Evolutionary conservation across 2,888 invertebrate genomes (phyloP).

Genomic region (Lasioglossum marginatum): DNA sequence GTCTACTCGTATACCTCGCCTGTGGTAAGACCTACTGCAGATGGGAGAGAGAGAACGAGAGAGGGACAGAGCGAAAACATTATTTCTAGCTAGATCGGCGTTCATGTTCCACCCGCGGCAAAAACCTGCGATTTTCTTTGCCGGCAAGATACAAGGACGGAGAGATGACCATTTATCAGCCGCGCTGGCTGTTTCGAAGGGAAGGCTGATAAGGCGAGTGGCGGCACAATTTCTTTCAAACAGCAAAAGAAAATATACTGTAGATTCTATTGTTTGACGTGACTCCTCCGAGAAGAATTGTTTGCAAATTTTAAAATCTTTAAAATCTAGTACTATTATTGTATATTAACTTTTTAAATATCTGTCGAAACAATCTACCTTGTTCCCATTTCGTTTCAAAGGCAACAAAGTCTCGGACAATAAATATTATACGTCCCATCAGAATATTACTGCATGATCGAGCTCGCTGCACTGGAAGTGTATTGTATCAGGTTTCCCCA

Average conservation of each 20-base stretch:
- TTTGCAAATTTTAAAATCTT: neutral
- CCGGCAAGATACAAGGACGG: conserved; percentile 42
- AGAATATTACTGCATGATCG: neutral
- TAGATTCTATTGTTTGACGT: neutral
- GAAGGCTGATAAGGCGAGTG: conserved; percentile 59
- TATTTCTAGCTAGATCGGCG: conserved; percentile 18
- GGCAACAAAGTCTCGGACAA: neutral
- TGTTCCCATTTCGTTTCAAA: neutral
- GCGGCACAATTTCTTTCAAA: conserved; percentile 45
- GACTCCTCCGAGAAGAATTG: neutral
- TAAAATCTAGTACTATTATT: no score
- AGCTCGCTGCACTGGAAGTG: neutral
- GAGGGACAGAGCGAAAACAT: neutral
- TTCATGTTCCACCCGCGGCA: neutral
- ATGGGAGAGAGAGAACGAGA: neutral
- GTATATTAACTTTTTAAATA: no score
- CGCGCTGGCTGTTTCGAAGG: conserved; percentile 55
- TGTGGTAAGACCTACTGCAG: neutral
- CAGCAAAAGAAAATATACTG: neutral
- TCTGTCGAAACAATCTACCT: no score
- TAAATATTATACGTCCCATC: neutral
- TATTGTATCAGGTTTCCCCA: neutral
- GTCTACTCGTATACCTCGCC: neutral
- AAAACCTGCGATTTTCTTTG: conserved; percentile 44
- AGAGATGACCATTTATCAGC: conserved; percentile 66